Evolutionary conservation across 30 jellyfish, hydroid and myxozoan species (phyloP).

Genomic region (Pseudorhiza aurosa): DNA sequence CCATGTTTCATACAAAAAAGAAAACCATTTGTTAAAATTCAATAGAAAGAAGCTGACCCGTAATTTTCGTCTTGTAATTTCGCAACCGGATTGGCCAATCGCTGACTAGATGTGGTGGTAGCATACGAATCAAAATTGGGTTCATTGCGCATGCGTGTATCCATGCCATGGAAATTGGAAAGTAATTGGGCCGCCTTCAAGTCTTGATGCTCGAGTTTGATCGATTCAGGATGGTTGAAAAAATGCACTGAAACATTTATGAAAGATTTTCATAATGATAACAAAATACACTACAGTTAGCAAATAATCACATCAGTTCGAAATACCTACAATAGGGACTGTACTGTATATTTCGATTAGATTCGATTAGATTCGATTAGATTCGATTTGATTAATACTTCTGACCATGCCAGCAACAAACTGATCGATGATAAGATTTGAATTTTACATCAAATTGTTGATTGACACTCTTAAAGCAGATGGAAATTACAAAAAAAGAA

Average conservation of each 20-base stretch:
- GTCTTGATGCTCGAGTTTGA: slow-evolving; percentile 45
- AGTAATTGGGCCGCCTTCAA: slow-evolving; percentile 60
- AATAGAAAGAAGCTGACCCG: too few relatives aligned
- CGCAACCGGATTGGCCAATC: too few relatives aligned
- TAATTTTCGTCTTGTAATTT: too few relatives aligned
- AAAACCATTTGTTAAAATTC: too few relatives aligned
- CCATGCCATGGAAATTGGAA: slow-evolving; percentile 63
- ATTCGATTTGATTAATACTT: background rate
- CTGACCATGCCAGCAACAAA: background rate
- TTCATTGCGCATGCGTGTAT: slow-evolving; percentile 12
- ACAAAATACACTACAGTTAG: too few relatives aligned
- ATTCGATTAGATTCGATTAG: background rate
- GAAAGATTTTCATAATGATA: too few relatives aligned
- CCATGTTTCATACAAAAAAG: too few relatives aligned
- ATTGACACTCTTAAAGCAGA: background rate
- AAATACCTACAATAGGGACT: too few relatives aligned
- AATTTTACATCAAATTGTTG: too few relatives aligned
- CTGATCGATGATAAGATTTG: background rate
- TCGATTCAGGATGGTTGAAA: background rate
- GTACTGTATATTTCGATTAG: background rate
- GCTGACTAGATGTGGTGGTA: too few relatives aligned
- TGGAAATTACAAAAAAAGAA: background rate
- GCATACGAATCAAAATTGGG: background rate
- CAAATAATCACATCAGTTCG: too few relatives aligned
- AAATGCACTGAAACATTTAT: too few relatives aligned